Evolutionary conservation across 2,797 vertebrate genomes (phyloP).

Genomic region (Centroberyx gerrardi): DNA sequence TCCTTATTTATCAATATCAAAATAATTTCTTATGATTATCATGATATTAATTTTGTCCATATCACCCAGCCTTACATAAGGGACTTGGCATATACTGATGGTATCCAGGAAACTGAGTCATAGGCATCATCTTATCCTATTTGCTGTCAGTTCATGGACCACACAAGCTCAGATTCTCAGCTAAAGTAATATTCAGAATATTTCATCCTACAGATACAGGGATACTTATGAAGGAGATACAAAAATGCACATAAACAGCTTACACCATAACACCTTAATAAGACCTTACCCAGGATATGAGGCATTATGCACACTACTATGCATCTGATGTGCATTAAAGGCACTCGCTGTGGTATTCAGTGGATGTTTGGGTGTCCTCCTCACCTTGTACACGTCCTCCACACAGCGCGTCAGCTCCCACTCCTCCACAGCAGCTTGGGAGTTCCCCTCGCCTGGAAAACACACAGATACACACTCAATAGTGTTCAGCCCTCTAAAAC

Average conservation of each 20-base stretch:
- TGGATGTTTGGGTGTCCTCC: background rate
- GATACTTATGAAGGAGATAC: background rate
- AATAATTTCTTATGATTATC: too few species aligned
- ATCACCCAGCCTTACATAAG: too few species aligned
- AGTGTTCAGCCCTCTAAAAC: background rate
- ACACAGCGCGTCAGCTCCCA: slow-evolving; percentile 89
- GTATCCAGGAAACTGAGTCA: background rate
- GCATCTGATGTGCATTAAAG: background rate
- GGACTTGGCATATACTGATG: too few species aligned
- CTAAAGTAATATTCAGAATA: background rate
- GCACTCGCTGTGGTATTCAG: background rate
- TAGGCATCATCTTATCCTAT: background rate
- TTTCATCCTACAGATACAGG: background rate
- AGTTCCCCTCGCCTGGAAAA: slow-evolving; percentile 56
- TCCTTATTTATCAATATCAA: too few species aligned
- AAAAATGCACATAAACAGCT: background rate
- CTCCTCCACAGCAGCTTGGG: slow-evolving; percentile 86
- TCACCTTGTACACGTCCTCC: slow-evolving; percentile 93
- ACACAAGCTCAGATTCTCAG: too few species aligned
- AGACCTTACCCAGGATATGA: too few species aligned
- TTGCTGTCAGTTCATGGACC: background rate
- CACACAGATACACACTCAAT: slow-evolving; percentile 33
- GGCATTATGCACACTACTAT: too few species aligned
- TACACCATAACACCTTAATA: too few species aligned
- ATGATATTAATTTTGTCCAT: too few species aligned